These are phyloP conservation scores for Siphlonurus alternatus DNA, from an alignment of 2,888 invertebrate species.

Conservation along the genomic window DNA sequence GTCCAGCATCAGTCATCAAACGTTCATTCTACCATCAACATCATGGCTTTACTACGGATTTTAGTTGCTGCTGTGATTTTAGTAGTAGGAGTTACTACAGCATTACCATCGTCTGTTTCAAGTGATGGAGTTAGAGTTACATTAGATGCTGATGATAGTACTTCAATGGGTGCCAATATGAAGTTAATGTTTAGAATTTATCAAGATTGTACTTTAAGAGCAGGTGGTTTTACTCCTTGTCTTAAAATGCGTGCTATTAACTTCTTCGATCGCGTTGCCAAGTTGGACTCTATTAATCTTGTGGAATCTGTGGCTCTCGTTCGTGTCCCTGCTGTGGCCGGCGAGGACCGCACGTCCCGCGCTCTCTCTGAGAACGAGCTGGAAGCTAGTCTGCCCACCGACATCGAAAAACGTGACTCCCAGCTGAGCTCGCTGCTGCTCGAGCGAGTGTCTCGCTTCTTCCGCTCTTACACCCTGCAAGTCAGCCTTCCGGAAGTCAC, in stretches of 20 bases:
- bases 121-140: constrained; percentile 23
- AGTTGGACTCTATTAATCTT: constrained; percentile 29
- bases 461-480: constrained; percentile 59
- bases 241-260: constrained; percentile 66
- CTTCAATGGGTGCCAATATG: constrained; percentile 20
- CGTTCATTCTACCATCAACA: not conserved
- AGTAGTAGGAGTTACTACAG: constrained; percentile 18
- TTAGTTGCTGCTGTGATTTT: constrained; percentile 16
- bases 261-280: constrained; percentile 56
- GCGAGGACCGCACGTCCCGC: constrained; percentile 22
- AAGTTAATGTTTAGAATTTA: constrained; percentile 31
- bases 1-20: not conserved
- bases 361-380: constrained; percentile 47
- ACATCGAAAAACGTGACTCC: constrained; percentile 45
- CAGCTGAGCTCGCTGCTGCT: constrained; percentile 49
- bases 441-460: constrained; percentile 50
- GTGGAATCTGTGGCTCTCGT: constrained; percentile 41
- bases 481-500: constrained; percentile 56
- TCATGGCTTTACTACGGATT: not conserved
- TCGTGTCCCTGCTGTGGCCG: constrained; percentile 43
- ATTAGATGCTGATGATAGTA: constrained; percentile 28
- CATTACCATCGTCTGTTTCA: constrained; percentile 21
- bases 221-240: constrained; percentile 50
- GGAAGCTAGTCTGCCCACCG: constrained; percentile 43
- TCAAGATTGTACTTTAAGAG: constrained; percentile 56